Conservation (phyloP, 1,140 invertebrate genomes). For the Trinorchestia longiramus region DNA sequence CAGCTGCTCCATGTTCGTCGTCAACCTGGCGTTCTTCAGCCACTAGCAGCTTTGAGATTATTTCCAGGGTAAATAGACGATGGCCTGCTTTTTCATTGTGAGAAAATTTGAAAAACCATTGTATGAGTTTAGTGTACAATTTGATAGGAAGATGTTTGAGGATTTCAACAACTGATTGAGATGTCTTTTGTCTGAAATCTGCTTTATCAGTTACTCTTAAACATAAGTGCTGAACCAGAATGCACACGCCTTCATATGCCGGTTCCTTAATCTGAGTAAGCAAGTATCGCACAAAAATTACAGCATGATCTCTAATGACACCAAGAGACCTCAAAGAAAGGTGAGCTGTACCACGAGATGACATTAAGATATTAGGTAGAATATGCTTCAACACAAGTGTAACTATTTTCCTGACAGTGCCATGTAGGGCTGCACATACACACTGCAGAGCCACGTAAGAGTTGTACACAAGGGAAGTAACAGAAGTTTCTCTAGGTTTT, state of each 20-base stretch:
- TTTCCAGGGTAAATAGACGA: constrained; percentile 75
- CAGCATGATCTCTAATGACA: constrained; percentile 72
- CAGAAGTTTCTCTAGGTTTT: constrained; percentile 65
- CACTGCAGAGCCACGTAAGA: constrained; percentile 71
- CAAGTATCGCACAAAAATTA: constrained; percentile 73
- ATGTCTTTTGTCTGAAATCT: constrained; percentile 74
- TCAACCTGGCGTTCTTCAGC: constrained; percentile 67
- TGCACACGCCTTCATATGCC: constrained; percentile 70
- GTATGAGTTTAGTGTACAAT: constrained; percentile 69
- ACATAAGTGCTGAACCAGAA: constrained; percentile 76
- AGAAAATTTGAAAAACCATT: constrained; percentile 73
- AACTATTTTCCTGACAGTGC: constrained; percentile 71
- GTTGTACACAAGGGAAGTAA: constrained; percentile 71
- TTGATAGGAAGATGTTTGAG: constrained; percentile 67
- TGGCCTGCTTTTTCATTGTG: constrained; percentile 72
- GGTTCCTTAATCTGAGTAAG: constrained; percentile 70
- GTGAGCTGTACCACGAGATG: constrained; percentile 69
- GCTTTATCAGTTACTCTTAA: constrained; percentile 74
- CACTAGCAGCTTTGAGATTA: constrained; percentile 73
- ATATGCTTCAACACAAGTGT: constrained; percentile 72
- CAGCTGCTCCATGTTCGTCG: constrained; percentile 24
- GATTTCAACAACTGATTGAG: constrained; percentile 72
- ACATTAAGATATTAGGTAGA: constrained; percentile 72
- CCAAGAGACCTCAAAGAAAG: constrained; percentile 70
- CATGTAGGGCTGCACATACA: constrained; percentile 73